Conservation (phyloP, 1,140 invertebrate species). For the Nasonia vitripennis region DNA sequence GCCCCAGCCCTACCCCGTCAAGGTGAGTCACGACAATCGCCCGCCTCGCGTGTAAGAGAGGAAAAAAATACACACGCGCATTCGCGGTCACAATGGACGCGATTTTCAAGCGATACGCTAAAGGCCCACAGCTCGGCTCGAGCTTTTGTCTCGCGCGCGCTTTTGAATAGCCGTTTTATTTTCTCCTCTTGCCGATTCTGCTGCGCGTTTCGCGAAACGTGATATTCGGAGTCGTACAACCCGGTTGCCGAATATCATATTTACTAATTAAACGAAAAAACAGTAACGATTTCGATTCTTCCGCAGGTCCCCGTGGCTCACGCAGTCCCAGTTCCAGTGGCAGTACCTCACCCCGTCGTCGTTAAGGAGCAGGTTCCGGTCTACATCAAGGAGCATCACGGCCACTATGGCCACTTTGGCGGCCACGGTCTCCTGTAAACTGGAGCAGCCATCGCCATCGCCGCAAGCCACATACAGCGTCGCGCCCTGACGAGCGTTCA, state of each 20-base stretch:
- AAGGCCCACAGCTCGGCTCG: no score
- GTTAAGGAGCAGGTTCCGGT: slow-evolving; percentile 66
- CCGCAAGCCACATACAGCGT: neutral
- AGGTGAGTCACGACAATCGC: slow-evolving; percentile 59
- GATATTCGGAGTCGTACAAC: neutral
- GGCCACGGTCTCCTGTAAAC: slow-evolving; percentile 8
- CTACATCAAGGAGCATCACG: slow-evolving; percentile 55
- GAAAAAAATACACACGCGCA: neutral
- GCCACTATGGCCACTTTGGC: slow-evolving; percentile 46
- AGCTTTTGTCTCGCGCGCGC: no score
- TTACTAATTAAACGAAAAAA: no score
- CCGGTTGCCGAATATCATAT: neutral
- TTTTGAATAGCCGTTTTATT: no score
- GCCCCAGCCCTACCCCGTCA: slow-evolving; percentile 70
- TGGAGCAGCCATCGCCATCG: neutral
- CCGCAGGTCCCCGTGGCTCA: slow-evolving; percentile 62
- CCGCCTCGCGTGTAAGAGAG: neutral
- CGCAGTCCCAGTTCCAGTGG: slow-evolving; percentile 65
- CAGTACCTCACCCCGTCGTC: slow-evolving; percentile 64
- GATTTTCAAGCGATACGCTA: no score
- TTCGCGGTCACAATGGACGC: neutral
- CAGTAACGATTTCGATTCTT: slow-evolving; percentile 4
- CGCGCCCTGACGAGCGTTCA: neutral
- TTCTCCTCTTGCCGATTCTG: no score
- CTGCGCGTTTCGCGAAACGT: neutral